phyloP scores from a whole-genome alignment of 1,140 invertebrate genomes.

The Ceratina japonica region DNA sequence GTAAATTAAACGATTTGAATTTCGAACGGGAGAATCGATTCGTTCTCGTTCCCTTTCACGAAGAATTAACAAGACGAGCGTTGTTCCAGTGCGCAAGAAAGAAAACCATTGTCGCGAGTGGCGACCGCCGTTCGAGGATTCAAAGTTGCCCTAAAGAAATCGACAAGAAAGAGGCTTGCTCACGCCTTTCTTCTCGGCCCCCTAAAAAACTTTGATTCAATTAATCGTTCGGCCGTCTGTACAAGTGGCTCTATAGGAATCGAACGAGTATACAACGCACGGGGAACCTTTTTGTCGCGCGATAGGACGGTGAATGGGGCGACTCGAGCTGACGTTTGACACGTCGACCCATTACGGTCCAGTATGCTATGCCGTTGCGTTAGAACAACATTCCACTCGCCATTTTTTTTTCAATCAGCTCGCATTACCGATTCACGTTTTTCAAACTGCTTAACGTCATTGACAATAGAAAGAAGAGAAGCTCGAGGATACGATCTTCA shows the following conservation, averaged over 20 bases:
- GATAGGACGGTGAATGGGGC: background rate
- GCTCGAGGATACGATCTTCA: too few species aligned
- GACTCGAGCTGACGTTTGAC: too few species aligned
- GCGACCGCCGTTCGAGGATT: background rate
- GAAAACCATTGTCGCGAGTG: constrained; percentile 7
- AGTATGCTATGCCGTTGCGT: too few species aligned
- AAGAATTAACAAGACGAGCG: background rate
- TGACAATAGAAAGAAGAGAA: too few species aligned
- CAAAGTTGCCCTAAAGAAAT: background rate
- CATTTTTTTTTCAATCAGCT: too few species aligned
- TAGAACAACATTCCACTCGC: too few species aligned
- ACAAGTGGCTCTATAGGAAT: background rate
- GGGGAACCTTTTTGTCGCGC: background rate
- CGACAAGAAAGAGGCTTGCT: background rate
- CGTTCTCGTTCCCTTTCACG: background rate
- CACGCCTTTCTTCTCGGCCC: background rate
- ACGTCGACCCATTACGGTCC: too few species aligned
- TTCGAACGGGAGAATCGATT: background rate
- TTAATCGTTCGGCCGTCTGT: constrained; percentile 3
- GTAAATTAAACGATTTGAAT: too few species aligned
- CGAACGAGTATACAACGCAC: constrained; percentile 1
- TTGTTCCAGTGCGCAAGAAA: background rate
- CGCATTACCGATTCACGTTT: too few species aligned
- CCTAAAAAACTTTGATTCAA: background rate
- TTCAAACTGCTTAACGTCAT: too few species aligned